Evolutionary conservation across 2,888 invertebrate genomes (phyloP).

Genomic region (Apotomis turbidana): DNA sequence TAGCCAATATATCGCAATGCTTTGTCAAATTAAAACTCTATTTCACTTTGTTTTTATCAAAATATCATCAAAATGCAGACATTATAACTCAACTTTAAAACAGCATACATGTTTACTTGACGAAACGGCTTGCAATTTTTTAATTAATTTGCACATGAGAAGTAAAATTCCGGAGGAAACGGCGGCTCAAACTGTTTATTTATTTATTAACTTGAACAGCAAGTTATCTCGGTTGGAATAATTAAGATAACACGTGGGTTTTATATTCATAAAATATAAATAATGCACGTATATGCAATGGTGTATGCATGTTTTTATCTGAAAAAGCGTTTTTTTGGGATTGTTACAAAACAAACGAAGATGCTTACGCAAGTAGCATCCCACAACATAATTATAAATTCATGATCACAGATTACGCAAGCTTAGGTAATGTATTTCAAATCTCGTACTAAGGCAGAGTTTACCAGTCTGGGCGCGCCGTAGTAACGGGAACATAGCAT

Average conservation of each 20-base stretch:
- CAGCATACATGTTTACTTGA: neutral
- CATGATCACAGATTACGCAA: too few species aligned
- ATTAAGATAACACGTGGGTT: constrained; percentile 2
- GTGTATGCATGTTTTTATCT: too few species aligned
- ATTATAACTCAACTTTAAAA: too few species aligned
- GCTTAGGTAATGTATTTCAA: neutral
- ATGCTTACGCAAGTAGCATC: too few species aligned
- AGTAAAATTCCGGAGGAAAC: neutral
- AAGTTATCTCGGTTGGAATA: constrained; percentile 9
- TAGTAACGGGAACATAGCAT: constrained; percentile 3
- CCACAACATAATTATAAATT: too few species aligned
- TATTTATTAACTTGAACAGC: constrained; percentile 2
- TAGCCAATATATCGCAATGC: too few species aligned
- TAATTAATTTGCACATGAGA: constrained; percentile 22
- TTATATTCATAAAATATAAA: neutral
- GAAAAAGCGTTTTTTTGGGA: too few species aligned
- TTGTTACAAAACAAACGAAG: too few species aligned
- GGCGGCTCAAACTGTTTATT: constrained; percentile 6
- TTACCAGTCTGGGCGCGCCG: neutral
- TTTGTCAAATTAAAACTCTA: too few species aligned
- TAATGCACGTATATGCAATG: too few species aligned
- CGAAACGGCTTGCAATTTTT: constrained; percentile 1
- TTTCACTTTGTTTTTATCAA: too few species aligned
- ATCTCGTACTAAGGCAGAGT: neutral
- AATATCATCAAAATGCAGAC: too few species aligned